These are phyloP conservation scores for Sebastes dallii DNA, from an alignment of 2,797 vertebrate genomes.

Conservation along the genomic window DNA sequence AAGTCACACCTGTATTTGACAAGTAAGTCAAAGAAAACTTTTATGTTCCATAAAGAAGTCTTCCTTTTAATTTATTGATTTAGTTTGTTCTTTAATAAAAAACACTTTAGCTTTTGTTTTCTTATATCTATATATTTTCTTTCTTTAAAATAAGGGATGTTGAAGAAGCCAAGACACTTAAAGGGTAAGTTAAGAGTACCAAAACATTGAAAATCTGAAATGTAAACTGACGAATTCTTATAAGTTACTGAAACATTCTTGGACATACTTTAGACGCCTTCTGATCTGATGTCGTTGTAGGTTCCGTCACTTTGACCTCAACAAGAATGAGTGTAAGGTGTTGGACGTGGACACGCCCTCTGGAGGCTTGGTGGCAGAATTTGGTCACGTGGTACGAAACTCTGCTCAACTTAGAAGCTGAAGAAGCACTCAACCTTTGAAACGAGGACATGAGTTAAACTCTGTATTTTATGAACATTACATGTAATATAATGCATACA, in stretches of 20 bases:
- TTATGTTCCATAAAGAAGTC: background rate
- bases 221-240: background rate
- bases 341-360: conserved; percentile 89
- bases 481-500: background rate
- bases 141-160: conserved; percentile 82
- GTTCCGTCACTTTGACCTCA: conserved; percentile 90
- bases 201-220: background rate
- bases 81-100: background rate
- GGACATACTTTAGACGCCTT: background rate
- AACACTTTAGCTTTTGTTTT: background rate
- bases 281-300: conserved; percentile 53
- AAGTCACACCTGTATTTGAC: conserved; percentile 91
- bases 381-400: conserved; percentile 81
- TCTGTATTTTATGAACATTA: background rate
- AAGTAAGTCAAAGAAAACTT: conserved; percentile 83
- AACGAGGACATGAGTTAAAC: background rate
- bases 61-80: fast-evolving
- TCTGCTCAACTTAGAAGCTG: background rate
- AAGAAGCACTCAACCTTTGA: background rate
- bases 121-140: background rate
- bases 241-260: background rate
- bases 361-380: conserved; percentile 89
- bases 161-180: conserved; percentile 82
- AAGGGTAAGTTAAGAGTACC: conserved; percentile 81
- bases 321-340: conserved; percentile 84